These are phyloP conservation scores for Andrena chrysosceles DNA, from an alignment of 2,888 invertebrate genomes.

Conservation along the genomic window DNA sequence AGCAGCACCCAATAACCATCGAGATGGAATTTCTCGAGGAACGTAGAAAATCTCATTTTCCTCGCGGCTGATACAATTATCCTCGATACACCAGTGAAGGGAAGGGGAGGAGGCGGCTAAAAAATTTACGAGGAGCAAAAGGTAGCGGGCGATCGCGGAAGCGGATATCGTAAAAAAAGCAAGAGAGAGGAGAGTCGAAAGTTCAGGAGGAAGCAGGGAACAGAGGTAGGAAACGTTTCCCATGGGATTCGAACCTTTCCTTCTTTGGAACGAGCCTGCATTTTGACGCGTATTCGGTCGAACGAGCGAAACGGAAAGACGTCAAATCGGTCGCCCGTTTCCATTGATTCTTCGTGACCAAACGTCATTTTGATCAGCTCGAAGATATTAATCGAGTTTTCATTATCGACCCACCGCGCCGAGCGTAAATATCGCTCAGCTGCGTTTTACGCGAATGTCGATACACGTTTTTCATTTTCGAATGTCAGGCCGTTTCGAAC, in stretches of 20 bases:
- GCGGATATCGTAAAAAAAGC: slow-evolving; percentile 20
- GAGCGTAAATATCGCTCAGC: too few species aligned
- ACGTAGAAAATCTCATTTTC: slow-evolving; percentile 40
- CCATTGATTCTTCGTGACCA: slow-evolving; percentile 11
- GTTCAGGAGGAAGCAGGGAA: slow-evolving; percentile 12
- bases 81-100: neutral
- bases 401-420: neutral
- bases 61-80: slow-evolving; percentile 36
- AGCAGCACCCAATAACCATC: neutral
- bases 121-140: slow-evolving; percentile 36
- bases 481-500: too few species aligned
- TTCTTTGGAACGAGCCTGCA: slow-evolving; percentile 7
- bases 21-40: slow-evolving; percentile 15
- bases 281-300: slow-evolving; percentile 15
- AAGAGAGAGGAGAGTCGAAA: neutral
- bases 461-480: too few species aligned
- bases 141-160: neutral
- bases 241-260: slow-evolving; percentile 4
- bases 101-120: slow-evolving; percentile 15
- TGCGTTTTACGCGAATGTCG: too few species aligned
- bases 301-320: slow-evolving; percentile 12
- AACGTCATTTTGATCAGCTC: neutral
- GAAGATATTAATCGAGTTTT: slow-evolving; percentile 39
- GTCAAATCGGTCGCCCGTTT: slow-evolving; percentile 15
- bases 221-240: slow-evolving; percentile 21